Base-by-base conservation (phyloP, 2,888 invertebrate species). In the Aelia acuminata region DNA sequence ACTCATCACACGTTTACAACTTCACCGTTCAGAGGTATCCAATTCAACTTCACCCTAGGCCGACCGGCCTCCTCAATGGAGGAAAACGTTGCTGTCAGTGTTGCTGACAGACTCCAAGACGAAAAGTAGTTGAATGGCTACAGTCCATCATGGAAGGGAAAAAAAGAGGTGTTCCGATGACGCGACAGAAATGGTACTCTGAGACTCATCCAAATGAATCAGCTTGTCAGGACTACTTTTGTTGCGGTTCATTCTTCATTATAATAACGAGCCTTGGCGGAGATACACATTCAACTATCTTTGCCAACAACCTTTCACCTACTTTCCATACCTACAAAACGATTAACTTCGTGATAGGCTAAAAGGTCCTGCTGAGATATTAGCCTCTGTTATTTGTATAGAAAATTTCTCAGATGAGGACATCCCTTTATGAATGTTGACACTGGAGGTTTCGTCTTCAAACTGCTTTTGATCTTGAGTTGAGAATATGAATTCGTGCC, bases 201-300 rank as follows among this genome's bases (percentile, higher is more conserved):
- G n/a, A 84, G 84, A 84, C 84, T 84, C 84, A 84, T 84, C 84
- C 47, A 49, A 50, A 84, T 49, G 84, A 84, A 84, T 84, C 84
- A 84, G 50, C 49, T 26, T 49, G 84, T 84, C 49, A 49, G 84
- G 84, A 84, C 84, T 47, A 43, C 80, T 80, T 80, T 80, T 80
- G 80, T 80, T 47, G 80, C 80, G 43, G 80, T 80, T 43, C 43
- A 80, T 80, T 80, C 80, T 80, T 80, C 43, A 43, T 80, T 47
- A 80, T 80, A 80, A 80, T 80, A 80, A 80, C 80, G 80, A 80
- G 80, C 80, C 43, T 80, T 43, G n/a, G 39, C 18, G 39, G 35
- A n/a, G 80, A 80, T 80, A 80, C 80, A 80, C 43, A 80, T 80
- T 80, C 80, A 80, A 43, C 80, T 80, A 80, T 80, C 43, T 43